Conservation (phyloP, 2,797 vertebrate genomes). For the Caiman crocodilus region DNA sequence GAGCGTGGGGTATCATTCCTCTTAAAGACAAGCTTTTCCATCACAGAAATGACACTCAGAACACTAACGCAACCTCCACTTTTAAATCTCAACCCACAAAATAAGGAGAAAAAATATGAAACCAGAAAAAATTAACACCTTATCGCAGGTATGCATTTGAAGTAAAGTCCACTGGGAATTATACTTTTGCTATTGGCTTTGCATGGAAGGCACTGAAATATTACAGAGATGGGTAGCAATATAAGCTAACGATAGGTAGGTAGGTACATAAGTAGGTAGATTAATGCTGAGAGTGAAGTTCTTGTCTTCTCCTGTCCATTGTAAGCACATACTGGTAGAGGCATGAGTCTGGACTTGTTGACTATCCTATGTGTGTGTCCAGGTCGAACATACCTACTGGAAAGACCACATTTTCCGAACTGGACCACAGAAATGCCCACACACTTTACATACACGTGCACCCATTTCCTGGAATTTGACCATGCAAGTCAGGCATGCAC, state of each 20-base stretch:
- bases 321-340: neutral
- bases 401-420: neutral
- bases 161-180: neutral
- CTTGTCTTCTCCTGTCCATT: neutral
- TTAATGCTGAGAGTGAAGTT: neutral
- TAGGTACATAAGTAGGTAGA: fast-evolving
- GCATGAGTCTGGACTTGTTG: neutral
- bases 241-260: neutral
- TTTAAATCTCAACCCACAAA: neutral
- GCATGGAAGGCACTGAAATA: neutral
- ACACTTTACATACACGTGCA: neutral
- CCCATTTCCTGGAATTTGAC: neutral
- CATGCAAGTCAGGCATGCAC: fast-evolving
- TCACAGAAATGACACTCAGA: neutral
- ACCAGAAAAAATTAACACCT: neutral
- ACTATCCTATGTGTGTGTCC: neutral
- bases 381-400: neutral
- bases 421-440: neutral
- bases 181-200: neutral
- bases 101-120: neutral
- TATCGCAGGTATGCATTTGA: neutral
- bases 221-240: neutral
- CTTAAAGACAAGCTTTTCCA: neutral
- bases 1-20: neutral
- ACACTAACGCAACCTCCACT: neutral